Percentiles rank a stretch among this genome's conserved stretches.
phyloP scores from a whole-genome alignment of 2,888 invertebrate genomes.

The Tinea pellionella region DNA sequence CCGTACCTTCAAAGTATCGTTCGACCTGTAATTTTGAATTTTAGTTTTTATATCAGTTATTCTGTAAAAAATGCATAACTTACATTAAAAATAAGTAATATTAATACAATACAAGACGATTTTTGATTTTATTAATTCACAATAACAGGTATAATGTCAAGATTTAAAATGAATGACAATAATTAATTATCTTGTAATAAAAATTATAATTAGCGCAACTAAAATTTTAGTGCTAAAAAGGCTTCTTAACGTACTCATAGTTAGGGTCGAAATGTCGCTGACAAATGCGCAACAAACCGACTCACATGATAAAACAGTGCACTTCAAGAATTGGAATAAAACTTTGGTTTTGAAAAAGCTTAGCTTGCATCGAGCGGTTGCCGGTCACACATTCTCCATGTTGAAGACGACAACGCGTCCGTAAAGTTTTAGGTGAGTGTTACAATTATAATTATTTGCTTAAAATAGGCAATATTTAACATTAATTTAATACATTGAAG shows the following conservation, averaged over 20 bases:
- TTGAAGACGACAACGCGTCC: not conserved
- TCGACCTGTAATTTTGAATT: not conserved
- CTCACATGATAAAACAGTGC: not conserved
- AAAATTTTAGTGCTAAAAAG: too few relatives aligned
- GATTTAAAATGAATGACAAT: too few relatives aligned
- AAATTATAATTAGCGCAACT: too few relatives aligned
- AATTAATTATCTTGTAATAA: too few relatives aligned
- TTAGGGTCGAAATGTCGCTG: not conserved
- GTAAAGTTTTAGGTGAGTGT: not conserved
- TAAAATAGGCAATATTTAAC: not conserved
- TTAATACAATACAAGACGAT: too few relatives aligned
- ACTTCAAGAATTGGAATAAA: not conserved
- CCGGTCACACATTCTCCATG: not conserved
- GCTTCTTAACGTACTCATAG: too few relatives aligned
- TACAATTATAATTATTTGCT: not conserved
- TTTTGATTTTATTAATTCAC: too few relatives aligned
- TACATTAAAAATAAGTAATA: too few relatives aligned
- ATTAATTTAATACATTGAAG: not conserved
- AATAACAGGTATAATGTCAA: too few relatives aligned
- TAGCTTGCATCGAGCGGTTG: slow-evolving; percentile 1
- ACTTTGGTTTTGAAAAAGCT: not conserved
- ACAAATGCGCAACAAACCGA: not conserved
- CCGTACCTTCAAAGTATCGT: not conserved
- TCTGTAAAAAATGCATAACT: too few relatives aligned
- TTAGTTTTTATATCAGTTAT: too few relatives aligned